phyloP scores from a whole-genome alignment of 1,140 invertebrate genomes.

The Pogonognathellus flavescens region DNA sequence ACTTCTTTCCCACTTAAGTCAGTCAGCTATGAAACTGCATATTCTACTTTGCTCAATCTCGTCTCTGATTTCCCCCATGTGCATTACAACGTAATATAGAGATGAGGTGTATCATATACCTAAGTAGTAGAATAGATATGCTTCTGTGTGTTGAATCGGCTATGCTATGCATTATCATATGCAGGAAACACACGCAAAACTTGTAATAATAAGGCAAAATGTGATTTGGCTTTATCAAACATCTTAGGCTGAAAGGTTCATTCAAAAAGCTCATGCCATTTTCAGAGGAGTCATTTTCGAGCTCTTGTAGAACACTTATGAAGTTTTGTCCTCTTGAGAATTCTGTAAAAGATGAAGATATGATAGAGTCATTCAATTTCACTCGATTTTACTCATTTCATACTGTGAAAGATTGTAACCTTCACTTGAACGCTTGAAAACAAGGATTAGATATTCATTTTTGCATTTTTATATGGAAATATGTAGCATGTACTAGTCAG shows the following conservation, averaged over 20 bases:
- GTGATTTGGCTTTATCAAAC: too few species aligned
- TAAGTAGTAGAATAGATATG: too few species aligned
- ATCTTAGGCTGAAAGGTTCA: too few species aligned
- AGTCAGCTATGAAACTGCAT: conserved; percentile 12
- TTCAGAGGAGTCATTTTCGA: conserved; percentile 1
- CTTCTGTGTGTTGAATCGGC: too few species aligned
- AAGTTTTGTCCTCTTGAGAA: conserved; percentile 36
- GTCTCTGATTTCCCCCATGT: background rate
- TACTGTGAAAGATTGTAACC: background rate
- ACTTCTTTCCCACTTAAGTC: conserved; percentile 16
- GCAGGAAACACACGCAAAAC: too few species aligned
- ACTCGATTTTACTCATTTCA: conserved; percentile 36
- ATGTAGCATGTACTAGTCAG: background rate
- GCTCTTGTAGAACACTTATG: conserved; percentile 17
- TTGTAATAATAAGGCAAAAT: too few species aligned
- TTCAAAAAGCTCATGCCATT: background rate
- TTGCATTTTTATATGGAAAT: background rate
- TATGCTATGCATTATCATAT: too few species aligned
- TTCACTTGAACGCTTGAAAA: background rate
- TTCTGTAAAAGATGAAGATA: conserved; percentile 29
- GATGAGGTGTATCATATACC: background rate
- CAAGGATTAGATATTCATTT: background rate
- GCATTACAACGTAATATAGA: too few species aligned
- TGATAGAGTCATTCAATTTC: conserved; percentile 32
- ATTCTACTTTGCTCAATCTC: background rate